Conservation (phyloP, 2,113 vertebrate species). For the Gymnorhina tibicen region DNA sequence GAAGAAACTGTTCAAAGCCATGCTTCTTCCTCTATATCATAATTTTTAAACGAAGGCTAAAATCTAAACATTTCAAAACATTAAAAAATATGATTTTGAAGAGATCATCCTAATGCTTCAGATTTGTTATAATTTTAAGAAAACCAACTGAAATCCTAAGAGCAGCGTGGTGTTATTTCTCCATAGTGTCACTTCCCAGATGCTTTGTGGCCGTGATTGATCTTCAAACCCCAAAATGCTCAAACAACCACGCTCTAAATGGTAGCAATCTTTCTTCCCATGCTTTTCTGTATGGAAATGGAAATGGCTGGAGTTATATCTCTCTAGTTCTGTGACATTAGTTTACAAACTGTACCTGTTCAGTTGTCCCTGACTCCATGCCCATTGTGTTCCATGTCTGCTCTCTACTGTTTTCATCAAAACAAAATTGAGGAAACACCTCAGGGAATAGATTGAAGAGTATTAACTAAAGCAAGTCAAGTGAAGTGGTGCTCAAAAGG, state of each 20-base stretch:
- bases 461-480: neutral
- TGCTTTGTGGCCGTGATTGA: accelerated
- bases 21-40: neutral
- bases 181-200: neutral
- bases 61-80: neutral
- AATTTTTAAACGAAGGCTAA: neutral
- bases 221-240: neutral
- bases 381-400: accelerated
- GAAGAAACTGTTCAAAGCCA: neutral
- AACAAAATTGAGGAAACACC: neutral
- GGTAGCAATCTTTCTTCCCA: neutral
- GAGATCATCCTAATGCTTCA: neutral
- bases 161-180: neutral
- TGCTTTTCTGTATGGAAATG: accelerated
- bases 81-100: neutral
- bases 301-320: neutral
- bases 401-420: neutral
- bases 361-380: neutral
- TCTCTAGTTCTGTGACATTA: neutral
- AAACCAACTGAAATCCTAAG: neutral
- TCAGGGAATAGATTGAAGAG: neutral
- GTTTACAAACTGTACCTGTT: neutral
- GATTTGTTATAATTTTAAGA: neutral
- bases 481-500: neutral
- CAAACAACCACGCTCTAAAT: accelerated